phyloP scores from a whole-genome alignment of 1,140 invertebrate species.

The Eriocheir sinensis region DNA sequence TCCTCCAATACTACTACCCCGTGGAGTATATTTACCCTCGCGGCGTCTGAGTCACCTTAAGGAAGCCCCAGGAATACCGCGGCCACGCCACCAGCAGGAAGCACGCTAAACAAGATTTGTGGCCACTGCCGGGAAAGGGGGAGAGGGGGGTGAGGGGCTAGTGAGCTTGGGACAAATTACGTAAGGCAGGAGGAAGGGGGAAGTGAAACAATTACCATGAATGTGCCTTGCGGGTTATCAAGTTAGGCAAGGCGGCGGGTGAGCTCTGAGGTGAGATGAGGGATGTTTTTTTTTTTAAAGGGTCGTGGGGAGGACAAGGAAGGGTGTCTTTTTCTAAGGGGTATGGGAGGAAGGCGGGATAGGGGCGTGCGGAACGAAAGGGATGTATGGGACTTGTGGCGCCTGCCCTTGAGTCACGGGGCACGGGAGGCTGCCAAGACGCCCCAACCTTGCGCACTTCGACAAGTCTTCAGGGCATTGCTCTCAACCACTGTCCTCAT shows the following conservation, averaged over 20 bases:
- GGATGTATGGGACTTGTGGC: not conserved
- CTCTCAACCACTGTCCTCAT: constrained; percentile 52
- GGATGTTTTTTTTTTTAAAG: too few species aligned
- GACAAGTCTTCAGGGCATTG: constrained; percentile 53
- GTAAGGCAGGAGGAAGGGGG: not conserved
- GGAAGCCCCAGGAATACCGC: constrained; percentile 1
- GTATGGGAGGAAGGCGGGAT: not conserved
- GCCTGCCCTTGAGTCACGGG: constrained; percentile 55
- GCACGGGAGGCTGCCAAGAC: constrained; percentile 32
- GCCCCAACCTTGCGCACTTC: constrained; percentile 64
- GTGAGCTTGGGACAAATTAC: not conserved
- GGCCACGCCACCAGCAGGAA: not conserved
- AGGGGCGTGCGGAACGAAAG: not conserved
- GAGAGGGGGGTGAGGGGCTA: too few species aligned
- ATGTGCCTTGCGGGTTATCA: not conserved
- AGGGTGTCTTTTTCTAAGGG: not conserved
- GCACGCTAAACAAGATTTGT: not conserved
- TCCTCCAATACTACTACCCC: constrained; percentile 48
- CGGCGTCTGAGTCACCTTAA: not conserved
- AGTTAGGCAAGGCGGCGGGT: not conserved
- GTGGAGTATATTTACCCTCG: not conserved
- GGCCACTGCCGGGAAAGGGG: not conserved
- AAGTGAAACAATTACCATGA: not conserved
- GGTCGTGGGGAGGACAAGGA: not conserved
- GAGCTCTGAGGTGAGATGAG: not conserved